phyloP scores from a whole-genome alignment of 2,797 vertebrate species.

The Sebastes jordani region DNA sequence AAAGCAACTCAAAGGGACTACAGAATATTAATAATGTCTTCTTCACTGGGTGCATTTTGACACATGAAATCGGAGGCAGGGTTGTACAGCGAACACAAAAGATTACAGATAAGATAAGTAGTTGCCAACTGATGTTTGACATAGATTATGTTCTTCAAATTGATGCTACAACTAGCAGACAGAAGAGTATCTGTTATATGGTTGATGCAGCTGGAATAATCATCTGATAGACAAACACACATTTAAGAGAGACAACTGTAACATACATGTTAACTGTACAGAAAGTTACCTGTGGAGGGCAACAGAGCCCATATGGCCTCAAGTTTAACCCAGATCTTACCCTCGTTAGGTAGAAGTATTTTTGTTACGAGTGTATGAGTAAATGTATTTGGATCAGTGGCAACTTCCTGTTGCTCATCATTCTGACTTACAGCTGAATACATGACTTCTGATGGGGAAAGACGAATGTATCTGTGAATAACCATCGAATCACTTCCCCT shows the following conservation, averaged over 20 bases:
- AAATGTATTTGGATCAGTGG: background rate
- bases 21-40: background rate
- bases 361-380: background rate
- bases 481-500: background rate
- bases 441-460: background rate
- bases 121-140: background rate
- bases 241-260: background rate
- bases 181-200: background rate
- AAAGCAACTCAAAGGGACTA: background rate
- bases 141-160: background rate
- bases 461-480: background rate
- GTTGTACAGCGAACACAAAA: background rate
- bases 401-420: background rate
- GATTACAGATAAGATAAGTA: background rate
- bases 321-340: background rate
- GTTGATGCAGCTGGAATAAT: background rate
- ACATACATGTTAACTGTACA: background rate
- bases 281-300: slow-evolving; percentile 23
- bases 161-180: background rate
- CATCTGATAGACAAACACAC: background rate
- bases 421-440: background rate
- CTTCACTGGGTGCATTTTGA: background rate
- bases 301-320: slow-evolving; percentile 1
- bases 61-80: background rate
- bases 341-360: background rate